Evolutionary conservation across 2,888 invertebrate species (phyloP).

Genomic region (Tinea pellionella): DNA sequence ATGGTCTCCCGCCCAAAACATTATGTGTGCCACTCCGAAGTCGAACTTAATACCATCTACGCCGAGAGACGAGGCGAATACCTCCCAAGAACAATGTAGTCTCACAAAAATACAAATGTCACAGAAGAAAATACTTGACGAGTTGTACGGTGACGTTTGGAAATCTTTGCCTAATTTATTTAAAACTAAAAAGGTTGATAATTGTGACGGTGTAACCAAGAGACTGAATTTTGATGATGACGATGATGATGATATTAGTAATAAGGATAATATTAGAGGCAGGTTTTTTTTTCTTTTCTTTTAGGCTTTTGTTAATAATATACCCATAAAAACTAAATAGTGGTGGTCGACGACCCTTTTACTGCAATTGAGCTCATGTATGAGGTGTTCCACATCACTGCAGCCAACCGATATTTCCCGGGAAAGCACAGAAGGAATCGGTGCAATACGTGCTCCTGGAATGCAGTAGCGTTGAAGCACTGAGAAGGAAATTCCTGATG

Average conservation of each 20-base stretch:
- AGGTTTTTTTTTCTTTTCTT: too few species aligned
- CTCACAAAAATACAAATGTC: constrained; percentile 49
- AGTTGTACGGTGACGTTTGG: constrained; percentile 69
- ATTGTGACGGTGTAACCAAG: constrained; percentile 38
- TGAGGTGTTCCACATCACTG: too few species aligned
- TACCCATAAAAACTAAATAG: too few species aligned
- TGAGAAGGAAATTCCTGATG: too few species aligned
- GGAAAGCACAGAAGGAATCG: too few species aligned
- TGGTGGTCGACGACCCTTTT: too few species aligned
- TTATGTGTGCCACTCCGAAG: constrained; percentile 46
- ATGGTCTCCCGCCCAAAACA: constrained; percentile 56
- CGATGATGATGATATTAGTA: constrained; percentile 19
- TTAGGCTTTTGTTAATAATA: too few species aligned
- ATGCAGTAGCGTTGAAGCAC: too few species aligned
- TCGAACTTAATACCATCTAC: constrained; percentile 41
- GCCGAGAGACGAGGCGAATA: constrained; percentile 45
- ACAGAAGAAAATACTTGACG: constrained; percentile 53
- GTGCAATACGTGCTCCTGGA: too few species aligned
- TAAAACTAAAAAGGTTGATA: constrained; percentile 35
- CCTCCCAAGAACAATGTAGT: constrained; percentile 48
- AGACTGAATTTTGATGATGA: constrained; percentile 43
- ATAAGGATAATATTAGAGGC: constrained; percentile 44
- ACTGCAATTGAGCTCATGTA: too few species aligned
- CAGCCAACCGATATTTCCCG: too few species aligned
- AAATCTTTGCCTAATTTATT: constrained; percentile 57